Evolutionary conservation across 1,140 invertebrate species (phyloP), one percentile per base, ranked within the genome.

Genomic region (Centruroides sculpturatus): DNA sequence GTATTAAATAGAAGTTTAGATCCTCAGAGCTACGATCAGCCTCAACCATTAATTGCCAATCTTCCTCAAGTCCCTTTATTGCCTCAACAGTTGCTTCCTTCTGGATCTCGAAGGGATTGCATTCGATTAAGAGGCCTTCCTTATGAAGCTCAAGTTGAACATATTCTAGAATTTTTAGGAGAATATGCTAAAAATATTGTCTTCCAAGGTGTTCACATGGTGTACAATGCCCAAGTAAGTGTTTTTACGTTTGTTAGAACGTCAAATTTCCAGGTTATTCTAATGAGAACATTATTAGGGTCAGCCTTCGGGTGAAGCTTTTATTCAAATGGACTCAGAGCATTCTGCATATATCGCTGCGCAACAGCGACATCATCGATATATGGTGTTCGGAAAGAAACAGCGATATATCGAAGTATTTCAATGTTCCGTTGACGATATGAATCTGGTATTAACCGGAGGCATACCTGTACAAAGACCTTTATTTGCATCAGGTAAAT

Each of bases 301-400:
- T 65, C 92, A 97, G 70, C 93, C 95, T 1, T 95, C 90, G 35
- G 96, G 96, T 11, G 96, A 99, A 76, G 95, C 95, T 0, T 98
- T 99, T 72, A 99, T 99, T 66, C 96, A 99, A 75, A 98, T 99
- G 92, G 89, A 96, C 73, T 87, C 85, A 46, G 96, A 99, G 71
- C 82, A 85, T 10, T 87, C 91, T 50, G 94, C 96, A 0, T 87
- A 82, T 66, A 75, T 85, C 3, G 90, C 92, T 49, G 89, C 92
- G 0, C 82, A 89, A 61, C 84, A 91, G 63, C 86, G 91, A 67
- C 93, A 99, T 76, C 88, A 98, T 70, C 86, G 92, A 55, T 92
- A 91, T 74, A 98, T 99, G 92, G 85, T 85, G 62, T 93, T 92
- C 71, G 92, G 92, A 56, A 96, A 95, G 77, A 99, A 99, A 75